These are phyloP conservation scores for Nasua narica DNA, from an alignment of 2,797 vertebrate genomes.

Conservation along the genomic window DNA sequence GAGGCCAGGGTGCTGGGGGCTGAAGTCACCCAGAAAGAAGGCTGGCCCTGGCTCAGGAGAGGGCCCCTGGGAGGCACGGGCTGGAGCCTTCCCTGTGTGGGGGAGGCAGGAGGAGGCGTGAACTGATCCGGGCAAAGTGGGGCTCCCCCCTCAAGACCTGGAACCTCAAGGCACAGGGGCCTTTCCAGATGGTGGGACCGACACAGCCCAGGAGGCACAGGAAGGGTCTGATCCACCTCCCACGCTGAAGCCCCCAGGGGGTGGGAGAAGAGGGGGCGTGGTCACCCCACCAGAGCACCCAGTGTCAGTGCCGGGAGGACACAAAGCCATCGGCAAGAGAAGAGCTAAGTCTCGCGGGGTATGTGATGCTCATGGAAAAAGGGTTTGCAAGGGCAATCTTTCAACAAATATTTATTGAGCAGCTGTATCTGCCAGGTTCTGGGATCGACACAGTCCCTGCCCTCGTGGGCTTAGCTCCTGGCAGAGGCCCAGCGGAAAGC, in stretches of 20 bases:
- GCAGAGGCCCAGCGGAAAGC: background rate
- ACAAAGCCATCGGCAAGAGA: background rate
- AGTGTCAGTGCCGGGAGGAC: background rate
- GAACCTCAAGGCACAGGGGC: background rate
- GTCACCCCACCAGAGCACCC: background rate
- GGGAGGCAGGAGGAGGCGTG: background rate
- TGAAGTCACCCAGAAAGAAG: background rate
- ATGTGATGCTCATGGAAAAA: background rate
- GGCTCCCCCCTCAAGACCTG: background rate
- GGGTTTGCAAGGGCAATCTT: constrained; percentile 41
- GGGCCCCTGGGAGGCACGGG: background rate
- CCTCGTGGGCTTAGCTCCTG: background rate
- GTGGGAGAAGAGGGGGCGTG: background rate
- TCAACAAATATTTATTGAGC: constrained; percentile 66
- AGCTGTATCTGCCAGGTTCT: background rate
- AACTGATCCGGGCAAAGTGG: background rate
- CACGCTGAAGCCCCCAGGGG: background rate
- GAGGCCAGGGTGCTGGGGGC: background rate
- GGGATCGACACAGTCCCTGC: background rate
- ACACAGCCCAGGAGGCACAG: background rate
- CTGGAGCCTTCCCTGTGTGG: background rate
- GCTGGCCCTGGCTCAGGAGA: background rate
- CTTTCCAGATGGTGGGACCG: background rate
- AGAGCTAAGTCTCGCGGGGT: background rate
- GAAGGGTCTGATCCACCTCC: background rate